Evolutionary conservation across 2,797 vertebrate genomes (phyloP), one percentile per base, ranked within the genome.

Genomic region (Phaenicophaeus curvirostris): DNA sequence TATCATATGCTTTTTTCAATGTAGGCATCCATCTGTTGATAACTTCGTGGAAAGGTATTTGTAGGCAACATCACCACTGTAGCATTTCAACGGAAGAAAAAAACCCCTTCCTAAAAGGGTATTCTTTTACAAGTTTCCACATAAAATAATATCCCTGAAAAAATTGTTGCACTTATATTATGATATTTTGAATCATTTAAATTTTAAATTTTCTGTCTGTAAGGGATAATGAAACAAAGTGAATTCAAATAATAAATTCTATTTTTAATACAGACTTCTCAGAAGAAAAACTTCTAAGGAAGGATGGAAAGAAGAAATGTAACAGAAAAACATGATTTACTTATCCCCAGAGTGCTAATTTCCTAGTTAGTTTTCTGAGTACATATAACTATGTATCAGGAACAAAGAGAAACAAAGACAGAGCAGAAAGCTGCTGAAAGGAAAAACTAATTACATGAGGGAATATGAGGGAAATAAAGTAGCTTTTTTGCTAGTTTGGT

Each of bases 271-370:
- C 16, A 72, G 28, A 7, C 13, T 72, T 78, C 18, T 25, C 18
- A 59, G 62, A 42, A 80, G 81, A 63, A 74, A 65, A 74, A 66
- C 13, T 58, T 82, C 35, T 72, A 83, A 62, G 24, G 18, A 80
- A 30, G 11, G 17, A 72, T 67, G 28, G 46, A 72, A 90, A 68
- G 48, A 73, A 63, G 8, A 80, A 86, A 62, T 33, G 33, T 16
- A 66, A 59, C 17, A 87, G 72, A 57, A 81, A 95, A 75, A 25
- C 30, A 53, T 61, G 5, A 79, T 86, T 81, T 84, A 8, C 31
- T 81, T 89, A 41, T 78, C 82, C 62, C 76, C 13, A 66, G 87
- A 75, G 62, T 76, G 28, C 16, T 91, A 81, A 94, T 95, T 88
- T 89, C 61, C 62, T 81, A 30, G 25, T 57, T 74, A 0, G 0